Base-by-base conservation (phyloP, 1,140 invertebrate species). In the Platyura marginata region DNA sequence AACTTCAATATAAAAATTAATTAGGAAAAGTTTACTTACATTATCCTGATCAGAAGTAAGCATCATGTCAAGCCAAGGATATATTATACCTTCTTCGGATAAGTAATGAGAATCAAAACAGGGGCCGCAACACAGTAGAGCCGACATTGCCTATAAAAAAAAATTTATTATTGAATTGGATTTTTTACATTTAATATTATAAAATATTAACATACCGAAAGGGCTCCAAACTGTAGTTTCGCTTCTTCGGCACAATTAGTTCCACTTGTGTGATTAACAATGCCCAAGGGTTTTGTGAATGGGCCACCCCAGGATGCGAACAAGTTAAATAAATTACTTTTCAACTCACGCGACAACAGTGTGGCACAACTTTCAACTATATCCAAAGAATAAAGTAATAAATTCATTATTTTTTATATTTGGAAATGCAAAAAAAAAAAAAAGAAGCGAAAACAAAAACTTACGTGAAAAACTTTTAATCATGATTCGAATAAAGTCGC, bases 301-400 rank as follows among this genome's bases (percentile, higher is more conserved):
- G 75, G 75, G 10, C 90, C 90, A 51, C 87, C 86, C 92, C 93
- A 98, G 34, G 77, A 76, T 16, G 89, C 81, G 67, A 98, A 96
- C 42, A 98, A 67, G 46, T 79, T 77, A 61, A 97, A 96, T 32
- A 98, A 64, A 60, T 81, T 86, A 41, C 79, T 73, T 40, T 89
- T 72, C 21, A 94, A 63, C 52, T 95, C 89, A 44, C 82, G 70
- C 51, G 90, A 89, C 44, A 98, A 56, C 37, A 98, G 65, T 21
- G 79, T 81, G 34, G 78, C 73, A 56, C 89, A 80, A 29, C 75
- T 77, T 55, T 94, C 90, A 63, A 93, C 87, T 92, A 57, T 40
- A 71, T 71, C 54, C 43, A 42, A 22, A 47, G 51, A 46, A 46
- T 42, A 9, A 40, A 46, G 39, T 37, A 43, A 44, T 44, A 36